Evolutionary conservation across 2,888 invertebrate genomes (phyloP), one percentile per base, ranked within the genome.

Genomic region (Caenorhabditis doughertyi): DNA sequence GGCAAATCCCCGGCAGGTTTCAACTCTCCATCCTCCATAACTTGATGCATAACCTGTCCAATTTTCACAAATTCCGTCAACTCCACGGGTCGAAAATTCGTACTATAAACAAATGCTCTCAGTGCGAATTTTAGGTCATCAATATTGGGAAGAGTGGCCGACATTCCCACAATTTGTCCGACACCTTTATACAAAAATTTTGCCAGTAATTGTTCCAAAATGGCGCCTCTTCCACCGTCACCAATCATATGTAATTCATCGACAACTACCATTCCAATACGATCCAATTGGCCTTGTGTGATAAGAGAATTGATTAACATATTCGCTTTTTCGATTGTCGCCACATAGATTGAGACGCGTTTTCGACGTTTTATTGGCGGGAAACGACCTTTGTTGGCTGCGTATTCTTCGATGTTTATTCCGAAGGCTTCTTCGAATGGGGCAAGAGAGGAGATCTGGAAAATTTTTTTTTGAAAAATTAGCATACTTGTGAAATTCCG

Each of bases 381-480:
- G 91, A 95, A 95, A 49, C 92, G 90, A 3, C 76, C 87, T 51
- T 88, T 88, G 21, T 95, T 95, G 0, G 95, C 96, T 0, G 98
- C 97, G 93, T 98, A 98, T 92, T 98, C 98, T 92, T 98, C 98
- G 0, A 98, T 94, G 83, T 96, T 93, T 92, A 98, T 98, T 82
- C 95, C 95, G 80, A 97, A 93, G 81, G 95, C 95, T 1, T 97
- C 94, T 2, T 96, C 97, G 93, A 98, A 96, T 23, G 96, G 95
- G 1, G 96, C 95, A 91, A 98, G 93, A 2, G 95, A 94, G 93
- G 95, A 95, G 9, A 96, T 95, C 96, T 96, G 90, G 4, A 93
- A 68, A 21, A 16, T n/a, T 35, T 42, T 7, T 11, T n/a, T n/a
- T n/a, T n/a, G n/a, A n/a, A n/a, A n/a, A n/a, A n/a, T n/a, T n/a